A percentile compares a stretch with the other conserved stretches of the same genome.
Evolutionary conservation across 2,888 invertebrate species (phyloP).

Genomic region (Trissolcus brochymenae): DNA sequence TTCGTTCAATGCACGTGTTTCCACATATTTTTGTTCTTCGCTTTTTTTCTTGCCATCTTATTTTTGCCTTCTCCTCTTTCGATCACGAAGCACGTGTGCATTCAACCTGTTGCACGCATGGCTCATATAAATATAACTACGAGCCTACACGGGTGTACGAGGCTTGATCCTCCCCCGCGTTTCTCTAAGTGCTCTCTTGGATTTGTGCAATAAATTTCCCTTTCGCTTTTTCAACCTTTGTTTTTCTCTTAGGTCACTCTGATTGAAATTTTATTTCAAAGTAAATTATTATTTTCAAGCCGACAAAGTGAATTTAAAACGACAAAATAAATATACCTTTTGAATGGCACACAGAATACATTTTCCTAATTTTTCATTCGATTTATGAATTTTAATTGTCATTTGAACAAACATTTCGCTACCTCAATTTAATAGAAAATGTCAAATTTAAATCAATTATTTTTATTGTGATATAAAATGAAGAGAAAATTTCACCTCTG

Average conservation of each 20-base stretch:
- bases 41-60: slow-evolving; percentile 30
- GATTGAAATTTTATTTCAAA: background rate
- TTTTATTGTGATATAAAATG: too few relatives aligned
- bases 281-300: background rate
- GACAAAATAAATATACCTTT: too few relatives aligned
- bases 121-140: slow-evolving; percentile 53
- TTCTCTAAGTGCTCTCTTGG: slow-evolving; percentile 35
- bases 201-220: slow-evolving; percentile 15
- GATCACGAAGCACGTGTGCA: slow-evolving; percentile 54
- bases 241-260: slow-evolving; percentile 21
- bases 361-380: too few relatives aligned
- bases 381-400: too few relatives aligned
- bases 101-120: slow-evolving; percentile 54
- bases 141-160: slow-evolving; percentile 36
- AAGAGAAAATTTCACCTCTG: too few relatives aligned
- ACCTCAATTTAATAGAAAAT: too few relatives aligned
- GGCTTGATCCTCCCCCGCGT: slow-evolving; percentile 51
- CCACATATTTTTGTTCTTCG: slow-evolving; percentile 6
- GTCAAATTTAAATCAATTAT: too few relatives aligned
- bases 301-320: too few relatives aligned
- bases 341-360: too few relatives aligned
- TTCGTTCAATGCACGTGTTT: slow-evolving; percentile 14
- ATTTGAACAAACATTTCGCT: too few relatives aligned
- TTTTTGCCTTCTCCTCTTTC: slow-evolving; percentile 38
- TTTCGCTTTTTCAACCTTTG: slow-evolving; percentile 17